Conservation (phyloP, 2,888 invertebrate genomes). For the Auanema sp. region DNA sequence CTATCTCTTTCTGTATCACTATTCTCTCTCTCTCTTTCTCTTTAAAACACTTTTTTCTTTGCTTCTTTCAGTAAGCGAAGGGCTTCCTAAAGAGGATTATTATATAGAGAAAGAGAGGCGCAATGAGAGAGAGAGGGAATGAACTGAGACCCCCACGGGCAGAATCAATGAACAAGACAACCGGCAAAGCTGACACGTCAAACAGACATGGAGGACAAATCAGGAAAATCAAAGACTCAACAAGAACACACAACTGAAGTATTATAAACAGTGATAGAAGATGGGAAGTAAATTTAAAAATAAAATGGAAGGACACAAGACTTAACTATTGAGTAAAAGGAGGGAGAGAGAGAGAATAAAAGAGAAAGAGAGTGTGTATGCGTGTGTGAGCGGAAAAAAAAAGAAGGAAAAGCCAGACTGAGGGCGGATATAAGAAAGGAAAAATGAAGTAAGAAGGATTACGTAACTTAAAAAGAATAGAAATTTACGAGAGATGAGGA, state of each 20-base stretch:
- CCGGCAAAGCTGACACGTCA: too few species aligned
- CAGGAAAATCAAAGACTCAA: too few species aligned
- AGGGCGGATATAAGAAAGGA: background rate
- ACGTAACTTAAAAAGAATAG: too few species aligned
- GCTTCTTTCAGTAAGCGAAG: background rate
- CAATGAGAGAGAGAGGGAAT: slow-evolving; percentile 3
- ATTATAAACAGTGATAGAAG: too few species aligned
- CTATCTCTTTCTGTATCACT: too few species aligned
- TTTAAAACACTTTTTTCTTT: too few species aligned
- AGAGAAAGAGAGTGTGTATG: slow-evolving; percentile 4
- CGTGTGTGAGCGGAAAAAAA: background rate
- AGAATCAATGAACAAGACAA: slow-evolving; percentile 3
- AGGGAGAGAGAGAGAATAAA: slow-evolving; percentile 5
- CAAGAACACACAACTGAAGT: too few species aligned
- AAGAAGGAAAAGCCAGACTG: slow-evolving; percentile 5
- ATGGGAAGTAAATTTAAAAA: background rate
- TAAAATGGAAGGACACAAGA: slow-evolving; percentile 2
- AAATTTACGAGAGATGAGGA: too few species aligned
- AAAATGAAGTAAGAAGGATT: background rate
- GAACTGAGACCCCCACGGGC: background rate
- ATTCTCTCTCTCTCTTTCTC: too few species aligned
- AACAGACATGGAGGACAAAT: too few species aligned
- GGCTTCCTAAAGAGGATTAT: slow-evolving; percentile 7
- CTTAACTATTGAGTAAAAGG: background rate
- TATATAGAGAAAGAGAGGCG: background rate